A percentile compares a stretch with the other conserved stretches of the same genome.
These are phyloP conservation scores for Pterostichus niger DNA, from an alignment of 2,888 invertebrate genomes.

Conservation along the genomic window DNA sequence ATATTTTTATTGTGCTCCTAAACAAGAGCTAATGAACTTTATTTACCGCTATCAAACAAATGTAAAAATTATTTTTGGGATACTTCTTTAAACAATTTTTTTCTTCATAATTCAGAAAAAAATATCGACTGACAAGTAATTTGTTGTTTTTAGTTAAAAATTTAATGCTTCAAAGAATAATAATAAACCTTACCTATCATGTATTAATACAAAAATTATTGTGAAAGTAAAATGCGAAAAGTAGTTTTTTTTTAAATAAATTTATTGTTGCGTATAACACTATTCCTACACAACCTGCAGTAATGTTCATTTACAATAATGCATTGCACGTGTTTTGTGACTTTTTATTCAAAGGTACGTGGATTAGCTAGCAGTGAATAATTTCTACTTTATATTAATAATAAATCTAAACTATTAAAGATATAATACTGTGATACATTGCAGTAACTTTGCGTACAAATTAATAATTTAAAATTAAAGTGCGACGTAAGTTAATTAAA, in stretches of 20 bases:
- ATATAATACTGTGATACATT: conserved; percentile 63
- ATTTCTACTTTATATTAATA: conserved; percentile 15
- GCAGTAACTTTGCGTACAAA: conserved; percentile 45
- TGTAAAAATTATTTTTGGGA: no score
- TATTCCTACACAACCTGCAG: conserved; percentile 47
- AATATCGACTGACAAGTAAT: no score
- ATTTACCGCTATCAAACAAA: no score
- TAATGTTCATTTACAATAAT: conserved; percentile 38
- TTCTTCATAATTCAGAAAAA: no score
- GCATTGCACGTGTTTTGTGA: conserved; percentile 55
- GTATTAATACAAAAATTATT: not conserved
- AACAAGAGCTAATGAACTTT: no score
- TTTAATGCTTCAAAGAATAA: no score
- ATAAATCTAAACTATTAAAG: conserved; percentile 55
- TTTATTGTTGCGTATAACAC: conserved; percentile 59
- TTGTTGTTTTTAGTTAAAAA: no score
- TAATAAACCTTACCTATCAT: no score
- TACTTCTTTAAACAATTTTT: no score
- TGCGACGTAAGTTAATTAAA: conserved; percentile 13
- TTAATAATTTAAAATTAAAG: conserved; percentile 22
- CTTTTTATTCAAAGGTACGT: conserved; percentile 49
- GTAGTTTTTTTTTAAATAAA: not conserved
- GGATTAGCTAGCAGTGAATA: conserved; percentile 40
- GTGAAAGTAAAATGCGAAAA: not conserved
- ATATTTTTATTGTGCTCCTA: no score